These are phyloP conservation scores for Abrostola triplasia DNA, from an alignment of 2,888 invertebrate species.

Conservation along the genomic window DNA sequence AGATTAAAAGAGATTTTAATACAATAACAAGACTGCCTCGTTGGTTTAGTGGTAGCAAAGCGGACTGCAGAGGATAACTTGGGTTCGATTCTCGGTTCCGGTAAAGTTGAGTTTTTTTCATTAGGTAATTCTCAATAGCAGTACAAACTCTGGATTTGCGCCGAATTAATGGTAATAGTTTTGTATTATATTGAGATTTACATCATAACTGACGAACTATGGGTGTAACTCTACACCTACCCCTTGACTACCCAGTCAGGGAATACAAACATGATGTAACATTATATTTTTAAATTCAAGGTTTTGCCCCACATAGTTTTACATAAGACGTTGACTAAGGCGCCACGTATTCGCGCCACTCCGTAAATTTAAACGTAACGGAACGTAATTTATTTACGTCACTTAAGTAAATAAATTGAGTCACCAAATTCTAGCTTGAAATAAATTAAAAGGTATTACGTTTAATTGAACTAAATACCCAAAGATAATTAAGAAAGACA, in stretches of 20 bases:
- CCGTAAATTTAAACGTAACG: constrained; percentile 4
- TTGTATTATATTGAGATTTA: too few relatives aligned
- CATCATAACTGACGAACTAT: too few relatives aligned
- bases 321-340: neutral
- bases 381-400: constrained; percentile 9
- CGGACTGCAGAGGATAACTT: too few relatives aligned
- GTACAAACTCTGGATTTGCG: too few relatives aligned
- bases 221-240: too few relatives aligned
- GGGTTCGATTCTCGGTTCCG: too few relatives aligned
- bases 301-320: neutral
- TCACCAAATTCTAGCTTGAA: constrained; percentile 7
- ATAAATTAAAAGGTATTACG: constrained; percentile 2
- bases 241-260: too few relatives aligned
- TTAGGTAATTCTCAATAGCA: too few relatives aligned
- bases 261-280: neutral
- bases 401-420: constrained; percentile 3
- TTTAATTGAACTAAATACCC: constrained; percentile 7
- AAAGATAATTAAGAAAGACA: constrained; percentile 6
- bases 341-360: neutral
- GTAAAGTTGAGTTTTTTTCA: too few relatives aligned
- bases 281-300: neutral
- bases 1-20: constrained; percentile 1
- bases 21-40: too few relatives aligned
- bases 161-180: too few relatives aligned
- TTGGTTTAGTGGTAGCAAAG: too few relatives aligned